These are phyloP conservation scores for Parazoanthus darwini DNA, from an alignment of 92 coral and sea anemone species.

Conservation along the genomic window DNA sequence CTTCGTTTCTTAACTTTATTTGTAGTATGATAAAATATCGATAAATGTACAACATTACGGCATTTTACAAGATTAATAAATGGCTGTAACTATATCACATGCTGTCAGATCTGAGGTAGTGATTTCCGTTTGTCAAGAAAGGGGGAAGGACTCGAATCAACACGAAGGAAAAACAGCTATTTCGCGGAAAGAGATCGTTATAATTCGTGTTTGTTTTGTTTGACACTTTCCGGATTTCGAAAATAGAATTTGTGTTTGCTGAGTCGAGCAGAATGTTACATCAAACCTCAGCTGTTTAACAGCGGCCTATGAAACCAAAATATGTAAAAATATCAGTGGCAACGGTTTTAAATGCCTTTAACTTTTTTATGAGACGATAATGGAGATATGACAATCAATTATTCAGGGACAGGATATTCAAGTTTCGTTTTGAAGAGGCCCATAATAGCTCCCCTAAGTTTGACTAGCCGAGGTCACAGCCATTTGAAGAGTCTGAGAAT, in stretches of 20 bases:
- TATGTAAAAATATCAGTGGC: neutral
- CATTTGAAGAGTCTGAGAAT: constrained; percentile 30
- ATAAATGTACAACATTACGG: constrained; percentile 37
- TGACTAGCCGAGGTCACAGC: constrained; percentile 31
- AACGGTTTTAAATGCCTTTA: constrained; percentile 1
- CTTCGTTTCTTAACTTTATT: constrained; percentile 30
- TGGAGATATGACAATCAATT: constrained; percentile 14
- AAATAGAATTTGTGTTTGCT: neutral
- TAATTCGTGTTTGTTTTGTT: constrained; percentile 17
- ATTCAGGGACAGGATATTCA: constrained; percentile 31
- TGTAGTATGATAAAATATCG: constrained; percentile 35
- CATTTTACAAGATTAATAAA: constrained; percentile 27
- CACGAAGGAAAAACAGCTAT: constrained; percentile 31
- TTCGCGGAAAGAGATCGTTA: constrained; percentile 15
- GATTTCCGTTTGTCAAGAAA: constrained; percentile 40
- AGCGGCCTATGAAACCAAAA: neutral
- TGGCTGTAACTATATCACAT: constrained; percentile 17
- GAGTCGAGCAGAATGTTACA: neutral
- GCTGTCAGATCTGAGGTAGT: constrained; percentile 31
- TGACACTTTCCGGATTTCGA: neutral
- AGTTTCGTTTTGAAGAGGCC: constrained; percentile 31
- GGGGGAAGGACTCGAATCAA: neutral
- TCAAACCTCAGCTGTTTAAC: neutral
- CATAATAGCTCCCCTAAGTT: constrained; percentile 23
- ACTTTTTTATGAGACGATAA: constrained; percentile 3